A percentile compares a stretch with the other conserved stretches of the same genome.
Conservation (phyloP, 1,140 invertebrate species). For the Drosophila kohkoa region DNA sequence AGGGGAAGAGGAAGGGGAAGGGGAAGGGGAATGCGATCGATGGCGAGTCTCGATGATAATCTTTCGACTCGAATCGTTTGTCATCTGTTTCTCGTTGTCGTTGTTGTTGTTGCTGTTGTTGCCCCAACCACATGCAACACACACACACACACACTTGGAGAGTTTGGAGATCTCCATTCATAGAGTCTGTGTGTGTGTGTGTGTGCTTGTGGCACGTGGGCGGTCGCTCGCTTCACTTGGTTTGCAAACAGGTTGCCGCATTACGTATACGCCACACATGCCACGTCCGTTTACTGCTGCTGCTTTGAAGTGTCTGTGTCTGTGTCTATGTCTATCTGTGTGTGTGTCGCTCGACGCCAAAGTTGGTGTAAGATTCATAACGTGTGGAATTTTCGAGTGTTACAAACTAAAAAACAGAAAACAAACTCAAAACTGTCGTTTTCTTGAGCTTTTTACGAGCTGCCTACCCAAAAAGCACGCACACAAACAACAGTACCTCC, state of each 20-base stretch:
- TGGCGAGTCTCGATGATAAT: slow-evolving; percentile 27
- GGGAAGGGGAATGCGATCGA: too few species aligned
- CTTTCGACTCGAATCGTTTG: background rate
- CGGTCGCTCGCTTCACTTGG: slow-evolving; percentile 20
- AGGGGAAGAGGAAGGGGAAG: background rate
- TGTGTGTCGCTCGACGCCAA: slow-evolving; percentile 16
- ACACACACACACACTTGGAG: background rate
- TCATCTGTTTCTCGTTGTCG: background rate
- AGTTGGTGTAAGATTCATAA: slow-evolving; percentile 60
- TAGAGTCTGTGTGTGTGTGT: background rate
- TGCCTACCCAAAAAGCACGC: slow-evolving; percentile 51
- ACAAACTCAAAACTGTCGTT: slow-evolving; percentile 10
- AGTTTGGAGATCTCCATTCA: slow-evolving; percentile 8
- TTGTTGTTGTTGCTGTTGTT: background rate
- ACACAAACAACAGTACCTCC: slow-evolving; percentile 28
- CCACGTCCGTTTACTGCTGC: slow-evolving; percentile 20
- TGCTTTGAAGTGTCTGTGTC: slow-evolving; percentile 39
- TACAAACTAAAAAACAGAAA: slow-evolving; percentile 33
- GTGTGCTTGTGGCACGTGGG: slow-evolving; percentile 52
- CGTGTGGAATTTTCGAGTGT: slow-evolving; percentile 65
- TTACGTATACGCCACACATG: slow-evolving; percentile 69
- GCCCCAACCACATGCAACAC: background rate
- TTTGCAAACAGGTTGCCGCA: slow-evolving; percentile 63
- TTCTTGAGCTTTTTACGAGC: slow-evolving; percentile 49
- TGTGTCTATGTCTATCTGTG: too few species aligned